Evolutionary conservation across 2,113 vertebrate genomes (phyloP), one percentile per base, ranked within the genome.

Genomic region (Mirounga angustirostris): DNA sequence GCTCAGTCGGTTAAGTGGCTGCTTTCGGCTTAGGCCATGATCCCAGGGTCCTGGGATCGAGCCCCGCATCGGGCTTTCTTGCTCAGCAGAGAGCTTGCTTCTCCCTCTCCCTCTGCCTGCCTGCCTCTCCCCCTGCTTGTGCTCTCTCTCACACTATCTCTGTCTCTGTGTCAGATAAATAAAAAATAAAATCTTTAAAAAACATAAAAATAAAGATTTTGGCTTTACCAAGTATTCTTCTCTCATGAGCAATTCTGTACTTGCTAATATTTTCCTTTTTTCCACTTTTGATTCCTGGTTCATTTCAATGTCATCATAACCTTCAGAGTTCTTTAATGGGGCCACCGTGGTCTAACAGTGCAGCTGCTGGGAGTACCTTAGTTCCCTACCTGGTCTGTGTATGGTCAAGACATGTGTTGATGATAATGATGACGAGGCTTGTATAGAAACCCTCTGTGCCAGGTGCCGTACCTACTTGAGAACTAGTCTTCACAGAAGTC

Each of bases 221-320:
- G 63, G 63, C 63, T 78, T 58, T 78, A n/a, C 46, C 81, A 50
- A 9, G 4, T 69, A 18, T 69, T 88, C n/a, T 89, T 67, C 52
- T 4, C 59, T n/a, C 80, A 2, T 13, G 74, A 94, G 40, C 40
- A 56, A 71, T 92, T 26, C 52, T 33, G 5, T 46, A 36, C 54
- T 54, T n/a, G 88, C 40, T 65, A 9, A 81, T 69, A 67, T 63
- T 52, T 56, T 79, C 76, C 54, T 67, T 14, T 67, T 67, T 67
- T 71, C 24, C 61, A 8, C 7, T 78, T 90, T 90, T 65, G n/a
- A 92, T 92, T 78, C 80, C 58, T 82, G 59, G 79, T 50, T 81
- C 63, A 67, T 33, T 65, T 76, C 43, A n/a, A 5, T 21, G 24
- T 67, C 43, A 3, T 89, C 16, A 61, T 59, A 59, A 40, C 67